These are phyloP conservation scores for Cephus spinipes DNA, from an alignment of 2,888 invertebrate species.

Conservation along the genomic window DNA sequence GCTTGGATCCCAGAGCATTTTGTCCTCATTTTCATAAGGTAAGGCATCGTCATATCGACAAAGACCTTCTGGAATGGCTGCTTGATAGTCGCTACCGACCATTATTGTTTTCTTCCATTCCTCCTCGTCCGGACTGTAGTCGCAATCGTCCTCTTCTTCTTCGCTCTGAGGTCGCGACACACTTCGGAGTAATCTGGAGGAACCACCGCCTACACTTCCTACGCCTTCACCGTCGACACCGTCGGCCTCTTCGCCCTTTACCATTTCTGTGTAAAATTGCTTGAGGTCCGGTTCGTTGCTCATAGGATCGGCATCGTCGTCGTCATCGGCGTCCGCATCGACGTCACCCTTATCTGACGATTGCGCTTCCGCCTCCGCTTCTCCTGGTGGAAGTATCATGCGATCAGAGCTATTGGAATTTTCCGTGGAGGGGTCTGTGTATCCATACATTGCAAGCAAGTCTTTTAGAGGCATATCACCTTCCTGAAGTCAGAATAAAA, in stretches of 20 bases:
- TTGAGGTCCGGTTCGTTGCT: constrained; percentile 57
- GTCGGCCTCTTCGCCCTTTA: constrained; percentile 42
- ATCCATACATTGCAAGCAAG: constrained; percentile 90
- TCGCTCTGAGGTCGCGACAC: constrained; percentile 83
- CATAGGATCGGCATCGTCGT: constrained; percentile 61
- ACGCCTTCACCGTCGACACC: constrained; percentile 25
- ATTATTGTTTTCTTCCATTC: constrained; percentile 95
- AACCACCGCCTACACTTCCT: constrained; percentile 50
- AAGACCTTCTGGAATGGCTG: constrained; percentile 91
- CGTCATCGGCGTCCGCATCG: constrained; percentile 56
- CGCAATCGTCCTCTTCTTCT: constrained; percentile 84
- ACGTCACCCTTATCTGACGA: constrained; percentile 51
- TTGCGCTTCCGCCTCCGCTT: constrained; percentile 40
- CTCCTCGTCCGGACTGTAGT: constrained; percentile 87
- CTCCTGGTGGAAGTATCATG: constrained; percentile 52
- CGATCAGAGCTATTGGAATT: constrained; percentile 61
- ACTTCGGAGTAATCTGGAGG: constrained; percentile 61
- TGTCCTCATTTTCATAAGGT: constrained; percentile 95
- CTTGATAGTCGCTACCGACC: constrained; percentile 95
- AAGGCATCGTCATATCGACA: constrained; percentile 93
- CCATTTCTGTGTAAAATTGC: constrained; percentile 63
- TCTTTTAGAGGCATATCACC: constrained; percentile 97
- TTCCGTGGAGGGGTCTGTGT: constrained; percentile 67
- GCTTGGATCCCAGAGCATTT: constrained; percentile 92
- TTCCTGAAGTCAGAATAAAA: constrained; percentile 70